These are phyloP conservation scores for Anolis carolinensis DNA, from an alignment of 2,113 vertebrate species.

Conservation along the genomic window DNA sequence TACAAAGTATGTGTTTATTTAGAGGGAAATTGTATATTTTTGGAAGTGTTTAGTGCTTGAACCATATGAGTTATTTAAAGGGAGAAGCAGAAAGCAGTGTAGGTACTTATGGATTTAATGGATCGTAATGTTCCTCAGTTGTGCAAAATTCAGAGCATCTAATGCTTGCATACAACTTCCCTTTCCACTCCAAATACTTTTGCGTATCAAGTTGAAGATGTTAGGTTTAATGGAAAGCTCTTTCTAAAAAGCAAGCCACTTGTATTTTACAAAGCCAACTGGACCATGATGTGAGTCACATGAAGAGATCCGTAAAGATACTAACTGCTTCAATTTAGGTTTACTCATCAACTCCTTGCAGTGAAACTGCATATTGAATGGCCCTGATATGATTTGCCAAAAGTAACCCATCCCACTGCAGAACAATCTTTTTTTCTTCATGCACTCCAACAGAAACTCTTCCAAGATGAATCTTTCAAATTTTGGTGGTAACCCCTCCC, in stretches of 20 bases:
- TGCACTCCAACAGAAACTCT: too few species aligned
- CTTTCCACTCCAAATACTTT: neutral
- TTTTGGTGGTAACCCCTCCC: too few species aligned
- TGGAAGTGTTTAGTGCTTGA: neutral
- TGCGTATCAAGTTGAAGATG: neutral
- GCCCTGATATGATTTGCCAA: neutral
- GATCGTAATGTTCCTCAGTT: neutral
- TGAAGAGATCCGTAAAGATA: slow-evolving; percentile 8
- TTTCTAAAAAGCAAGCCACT: neutral
- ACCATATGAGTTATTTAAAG: neutral
- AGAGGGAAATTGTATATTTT: neutral
- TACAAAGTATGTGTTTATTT: neutral
- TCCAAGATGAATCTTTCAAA: too few species aligned
- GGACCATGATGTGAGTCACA: neutral
- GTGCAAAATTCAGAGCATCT: neutral
- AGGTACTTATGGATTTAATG: neutral
- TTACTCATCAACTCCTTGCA: neutral
- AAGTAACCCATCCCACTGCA: neutral
- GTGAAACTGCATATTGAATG: neutral
- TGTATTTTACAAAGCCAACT: neutral
- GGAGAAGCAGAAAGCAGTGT: neutral
- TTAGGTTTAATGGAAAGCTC: neutral
- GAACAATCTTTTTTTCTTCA: neutral
- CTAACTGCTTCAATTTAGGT: neutral
- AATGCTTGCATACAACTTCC: neutral